Evolutionary conservation across 2,113 vertebrate species (phyloP), one percentile per base, ranked within the genome.

Genomic region (Aegithalos caudatus): DNA sequence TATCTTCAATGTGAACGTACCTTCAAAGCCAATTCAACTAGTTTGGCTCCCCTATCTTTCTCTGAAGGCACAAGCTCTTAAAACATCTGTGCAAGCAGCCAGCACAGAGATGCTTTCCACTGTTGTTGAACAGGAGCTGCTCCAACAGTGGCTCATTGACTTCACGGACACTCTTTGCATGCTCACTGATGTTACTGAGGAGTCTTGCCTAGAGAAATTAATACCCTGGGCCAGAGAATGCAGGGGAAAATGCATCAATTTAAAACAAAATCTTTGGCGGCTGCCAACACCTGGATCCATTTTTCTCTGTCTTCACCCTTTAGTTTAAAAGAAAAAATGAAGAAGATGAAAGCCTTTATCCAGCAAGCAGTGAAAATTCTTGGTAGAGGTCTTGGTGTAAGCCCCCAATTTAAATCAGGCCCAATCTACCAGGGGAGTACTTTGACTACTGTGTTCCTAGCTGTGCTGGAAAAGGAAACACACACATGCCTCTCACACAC

Each of bases 391-490:
- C 58, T 77, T 8, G 1, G 16, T 57, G 11, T 83, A 69, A 83
- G 14, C 10, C 11, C 12, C 6, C 33, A 20, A 0, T 70, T 81
- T 93, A 92, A 88, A 77, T 83, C 40, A 83, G 25, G 45, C 31
- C 12, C 4, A 65, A 24, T 0, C 1, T 70, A 77, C 19, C 54
- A 66, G 44, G 24, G 16, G n/a, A 82, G 10, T 88, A 18, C 29
- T 85, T 82, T 77, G 61, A 93, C 66, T 87, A 51, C 3, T 61
- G 14, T 40, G 19, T 20, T 86, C 22, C 74, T 83, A 56, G 19
- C 45, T 50, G 11, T 73, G 54, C 62, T 92, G 64, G 47, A 83
- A 90, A 82, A 71, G 13, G 50, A 90, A 95, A 73, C 12, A 90
- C 4, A 61, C n/a, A 42, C 14, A 42, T 35, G 51, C 25, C 7